Percentiles rank a stretch among this genome's conserved stretches.
Evolutionary conservation across 1,140 invertebrate species (phyloP).

Genomic region (Phenacoccus solenopsis): DNA sequence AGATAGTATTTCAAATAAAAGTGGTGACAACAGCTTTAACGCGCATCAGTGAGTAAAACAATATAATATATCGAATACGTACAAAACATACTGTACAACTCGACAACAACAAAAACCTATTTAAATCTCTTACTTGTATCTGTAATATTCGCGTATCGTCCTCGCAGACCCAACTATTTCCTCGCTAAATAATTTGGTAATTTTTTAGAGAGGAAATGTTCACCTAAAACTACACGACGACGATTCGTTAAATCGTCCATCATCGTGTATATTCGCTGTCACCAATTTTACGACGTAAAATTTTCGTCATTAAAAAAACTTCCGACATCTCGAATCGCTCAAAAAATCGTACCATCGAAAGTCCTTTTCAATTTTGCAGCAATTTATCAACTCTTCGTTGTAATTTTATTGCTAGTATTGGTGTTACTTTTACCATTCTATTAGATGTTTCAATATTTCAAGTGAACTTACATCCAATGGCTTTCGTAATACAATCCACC

Average conservation of each 20-base stretch:
- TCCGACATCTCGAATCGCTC: neutral
- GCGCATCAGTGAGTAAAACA: conserved; percentile 21
- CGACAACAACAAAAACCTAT: neutral
- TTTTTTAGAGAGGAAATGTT: too few species aligned
- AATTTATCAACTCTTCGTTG: neutral
- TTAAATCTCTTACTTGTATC: neutral
- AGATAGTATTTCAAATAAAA: conserved; percentile 15
- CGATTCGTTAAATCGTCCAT: too few species aligned
- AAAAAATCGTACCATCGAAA: neutral
- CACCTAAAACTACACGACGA: too few species aligned
- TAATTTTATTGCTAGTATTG: too few species aligned
- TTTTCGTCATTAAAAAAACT: neutral
- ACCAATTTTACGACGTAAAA: neutral
- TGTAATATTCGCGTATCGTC: neutral
- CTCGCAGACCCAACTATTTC: too few species aligned
- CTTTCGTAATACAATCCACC: conserved; percentile 89
- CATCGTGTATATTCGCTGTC: neutral
- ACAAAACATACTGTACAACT: neutral
- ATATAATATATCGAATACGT: conserved; percentile 23
- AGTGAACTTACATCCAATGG: conserved; percentile 78
- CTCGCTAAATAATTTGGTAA: too few species aligned
- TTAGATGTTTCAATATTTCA: conserved; percentile 2
- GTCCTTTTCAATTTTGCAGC: neutral
- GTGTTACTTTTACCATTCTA: neutral
- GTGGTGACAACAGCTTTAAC: conserved; percentile 26